Evolutionary conservation across 2,888 invertebrate species (phyloP).

Genomic region (Noctua comes): DNA sequence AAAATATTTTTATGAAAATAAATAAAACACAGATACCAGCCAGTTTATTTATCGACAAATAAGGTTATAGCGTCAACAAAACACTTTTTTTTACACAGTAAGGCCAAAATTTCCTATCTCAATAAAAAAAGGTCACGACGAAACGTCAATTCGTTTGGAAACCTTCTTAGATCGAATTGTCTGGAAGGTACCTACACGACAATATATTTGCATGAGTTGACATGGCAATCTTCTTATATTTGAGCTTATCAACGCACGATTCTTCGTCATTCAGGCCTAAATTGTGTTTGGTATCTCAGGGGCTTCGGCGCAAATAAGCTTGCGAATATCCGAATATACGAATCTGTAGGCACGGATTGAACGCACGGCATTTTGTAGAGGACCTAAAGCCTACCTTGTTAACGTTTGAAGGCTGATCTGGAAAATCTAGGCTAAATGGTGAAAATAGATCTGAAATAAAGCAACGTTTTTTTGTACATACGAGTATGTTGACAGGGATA

Average conservation of each 20-base stretch:
- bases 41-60: conserved; percentile 57
- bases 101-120: conserved; percentile 74
- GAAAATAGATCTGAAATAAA: conserved; percentile 15
- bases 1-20: conserved; percentile 42
- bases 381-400: conserved; percentile 26
- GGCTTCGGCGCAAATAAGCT: conserved; percentile 69
- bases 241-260: conserved; percentile 80
- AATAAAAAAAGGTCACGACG: conserved; percentile 81
- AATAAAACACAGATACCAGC: conserved; percentile 33
- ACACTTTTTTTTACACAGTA: conserved; percentile 63
- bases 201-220: conserved; percentile 78
- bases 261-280: conserved; percentile 76
- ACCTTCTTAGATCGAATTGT: conserved; percentile 81
- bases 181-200: conserved; percentile 66
- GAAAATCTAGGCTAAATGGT: conserved; percentile 61
- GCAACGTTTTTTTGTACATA: conserved; percentile 10
- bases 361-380: conserved; percentile 44
- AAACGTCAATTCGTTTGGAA: conserved; percentile 77
- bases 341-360: conserved; percentile 52
- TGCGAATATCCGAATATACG: conserved; percentile 55
- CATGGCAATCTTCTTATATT: conserved; percentile 79
- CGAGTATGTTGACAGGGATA: neutral
- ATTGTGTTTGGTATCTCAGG: conserved; percentile 74
- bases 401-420: conserved; percentile 40
- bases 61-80: conserved; percentile 67